A percentile compares a stretch with the other conserved stretches of the same genome.
These are phyloP conservation scores for Heteromormyrus szaboi DNA, from an alignment of 2,797 vertebrate species.

Conservation along the genomic window DNA sequence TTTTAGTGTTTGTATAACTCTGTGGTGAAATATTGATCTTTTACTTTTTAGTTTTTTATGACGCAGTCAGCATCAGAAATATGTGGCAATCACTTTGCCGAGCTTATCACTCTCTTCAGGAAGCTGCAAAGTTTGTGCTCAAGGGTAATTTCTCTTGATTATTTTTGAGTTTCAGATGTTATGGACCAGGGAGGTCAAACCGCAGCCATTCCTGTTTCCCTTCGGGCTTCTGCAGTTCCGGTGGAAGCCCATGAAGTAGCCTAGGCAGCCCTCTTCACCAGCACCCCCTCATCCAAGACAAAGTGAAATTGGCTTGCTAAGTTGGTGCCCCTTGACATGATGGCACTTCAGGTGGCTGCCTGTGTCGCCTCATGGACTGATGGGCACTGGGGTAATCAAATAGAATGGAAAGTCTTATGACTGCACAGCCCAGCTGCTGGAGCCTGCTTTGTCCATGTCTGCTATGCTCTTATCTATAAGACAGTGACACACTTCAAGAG, in stretches of 20 bases:
- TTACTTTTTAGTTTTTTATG: background rate
- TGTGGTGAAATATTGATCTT: background rate
- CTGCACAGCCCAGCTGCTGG: background rate
- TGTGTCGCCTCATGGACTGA: background rate
- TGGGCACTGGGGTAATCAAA: background rate
- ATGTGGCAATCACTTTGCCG: background rate
- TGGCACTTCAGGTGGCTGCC: background rate
- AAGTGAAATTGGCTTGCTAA: background rate
- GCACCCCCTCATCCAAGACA: background rate
- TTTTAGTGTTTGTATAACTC: background rate
- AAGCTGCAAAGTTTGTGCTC: background rate
- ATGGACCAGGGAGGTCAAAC: background rate
- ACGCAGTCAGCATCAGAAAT: background rate
- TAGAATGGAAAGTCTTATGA: background rate
- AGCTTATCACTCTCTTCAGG: background rate
- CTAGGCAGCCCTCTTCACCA: background rate
- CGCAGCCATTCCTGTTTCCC: background rate
- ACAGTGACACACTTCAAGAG: background rate
- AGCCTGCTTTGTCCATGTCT: background rate
- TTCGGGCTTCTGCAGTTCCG: background rate
- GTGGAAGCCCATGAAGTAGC: background rate
- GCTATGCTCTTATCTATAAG: no score
- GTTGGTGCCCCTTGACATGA: background rate
- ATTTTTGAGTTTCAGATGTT: background rate
- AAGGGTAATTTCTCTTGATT: conserved; percentile 2